phyloP scores from a whole-genome alignment of 2,113 vertebrate species.

The Larimichthys polyactis region DNA sequence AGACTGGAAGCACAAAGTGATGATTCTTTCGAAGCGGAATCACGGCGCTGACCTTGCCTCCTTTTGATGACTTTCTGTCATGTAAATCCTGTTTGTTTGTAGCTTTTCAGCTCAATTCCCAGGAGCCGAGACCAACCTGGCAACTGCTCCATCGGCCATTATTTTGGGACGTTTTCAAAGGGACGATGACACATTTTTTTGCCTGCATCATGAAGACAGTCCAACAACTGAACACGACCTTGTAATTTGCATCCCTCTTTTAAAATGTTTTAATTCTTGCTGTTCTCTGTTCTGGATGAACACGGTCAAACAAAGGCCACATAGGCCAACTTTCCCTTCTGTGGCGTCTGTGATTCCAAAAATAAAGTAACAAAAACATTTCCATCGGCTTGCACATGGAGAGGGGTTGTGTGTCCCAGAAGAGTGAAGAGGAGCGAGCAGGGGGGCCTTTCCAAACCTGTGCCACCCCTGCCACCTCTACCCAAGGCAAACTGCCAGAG shows the following conservation, averaged over 20 bases:
- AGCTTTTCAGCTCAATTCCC: conserved; percentile 7
- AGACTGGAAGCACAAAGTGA: not conserved
- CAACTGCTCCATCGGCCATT: not conserved
- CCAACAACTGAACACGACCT: not conserved
- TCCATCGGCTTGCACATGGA: conserved; percentile 24
- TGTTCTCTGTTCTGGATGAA: conserved; percentile 13
- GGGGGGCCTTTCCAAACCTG: conserved; percentile 56
- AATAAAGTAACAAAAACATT: conserved; percentile 35
- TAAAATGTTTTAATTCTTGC: conserved; percentile 2
- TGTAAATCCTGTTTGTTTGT: conserved; percentile 14
- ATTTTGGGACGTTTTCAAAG: conserved; percentile 16
- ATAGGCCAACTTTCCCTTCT: conserved; percentile 17
- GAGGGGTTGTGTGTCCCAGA: conserved; percentile 34
- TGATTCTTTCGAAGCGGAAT: conserved; percentile 12
- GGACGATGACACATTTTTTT: not conserved
- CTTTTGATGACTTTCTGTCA: conserved; percentile 26
- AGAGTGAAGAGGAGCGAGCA: conserved; percentile 38
- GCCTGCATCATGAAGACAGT: not conserved
- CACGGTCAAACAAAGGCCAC: conserved; percentile 7
- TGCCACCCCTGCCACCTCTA: conserved; percentile 49
- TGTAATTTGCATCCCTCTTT: not conserved
- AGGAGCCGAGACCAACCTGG: not conserved
- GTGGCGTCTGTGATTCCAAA: conserved; percentile 27
- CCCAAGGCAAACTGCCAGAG: conserved; percentile 76
- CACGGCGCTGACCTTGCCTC: not conserved